Evolutionary conservation across 2,113 vertebrate genomes (phyloP), one percentile per base, ranked within the genome.

Genomic region (Oryzias javanicus): DNA sequence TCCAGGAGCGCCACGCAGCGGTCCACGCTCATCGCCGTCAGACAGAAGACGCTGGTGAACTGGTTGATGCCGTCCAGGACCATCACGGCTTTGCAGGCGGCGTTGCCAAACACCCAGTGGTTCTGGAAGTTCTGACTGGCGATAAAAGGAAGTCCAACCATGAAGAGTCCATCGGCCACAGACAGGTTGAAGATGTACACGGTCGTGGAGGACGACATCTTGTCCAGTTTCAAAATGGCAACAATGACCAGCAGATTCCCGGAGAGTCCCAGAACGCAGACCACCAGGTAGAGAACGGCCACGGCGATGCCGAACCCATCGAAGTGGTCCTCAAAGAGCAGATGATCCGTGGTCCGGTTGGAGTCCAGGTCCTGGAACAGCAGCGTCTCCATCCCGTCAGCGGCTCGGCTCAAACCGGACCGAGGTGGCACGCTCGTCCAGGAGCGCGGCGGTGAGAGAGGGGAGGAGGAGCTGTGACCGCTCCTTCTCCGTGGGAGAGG

Each of bases 141-240:
- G 0, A 93, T 78, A 41, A 92, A 92, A 1, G 91, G 91, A 2
- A 93, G 87, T 0, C 90, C 88, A 0, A 90, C 73, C 91, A 93
- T 92, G 78, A 93, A 93, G 7, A 93, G 88, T 3, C 89, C 91
- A 12, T 93, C 92, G 0, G 92, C 92, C 55, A 93, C 10, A 0
- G 91, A 91, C 78, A 93, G 81, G 66, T 92, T 92, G 65, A 93
- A 88, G n/a, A 93, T 86, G 50, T 92, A 93, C 27, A 93, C 91
- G 0, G 88, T 92, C 1, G 91, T 89, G 52, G 91, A 83, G 0
- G 90, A 88, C 0, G 89, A 81, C 83, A 92, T 77, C 61, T 88
- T 89, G 65, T 90, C 91, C 58, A 91, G 14, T 70, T 91, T 91
- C 19, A 91, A 74, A 20, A 92, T 84, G 67, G 84, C 70, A 0